Percentiles rank a stretch among this genome's conserved stretches.
phyloP scores from a whole-genome alignment of 1,140 invertebrate genomes.

The Diplogasteroides magnus region DNA sequence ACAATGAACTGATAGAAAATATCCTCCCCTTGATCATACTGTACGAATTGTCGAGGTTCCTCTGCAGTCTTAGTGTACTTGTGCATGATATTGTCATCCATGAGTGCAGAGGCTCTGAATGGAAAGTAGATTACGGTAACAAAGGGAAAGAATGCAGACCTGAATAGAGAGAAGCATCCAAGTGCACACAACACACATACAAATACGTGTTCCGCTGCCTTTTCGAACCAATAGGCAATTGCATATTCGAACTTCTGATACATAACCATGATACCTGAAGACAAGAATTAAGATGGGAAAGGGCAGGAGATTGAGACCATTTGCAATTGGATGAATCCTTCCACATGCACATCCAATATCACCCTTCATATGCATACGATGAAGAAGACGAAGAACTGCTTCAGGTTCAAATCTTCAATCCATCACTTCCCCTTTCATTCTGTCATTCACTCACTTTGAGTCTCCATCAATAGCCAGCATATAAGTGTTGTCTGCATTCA shows the following conservation, averaged over 20 bases:
- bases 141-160: too few relatives aligned
- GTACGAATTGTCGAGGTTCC: conserved; percentile 91
- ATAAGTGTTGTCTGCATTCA: conserved; percentile 62
- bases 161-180: conserved; percentile 86
- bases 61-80: conserved; percentile 78
- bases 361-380: conserved; percentile 62
- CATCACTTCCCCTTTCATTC: too few relatives aligned
- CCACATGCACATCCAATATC: conserved; percentile 63
- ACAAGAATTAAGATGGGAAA: not conserved
- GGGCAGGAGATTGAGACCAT: conserved; percentile 55
- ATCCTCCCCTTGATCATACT: conserved; percentile 82
- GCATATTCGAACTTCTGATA: conserved; percentile 98
- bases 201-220: conserved; percentile 97
- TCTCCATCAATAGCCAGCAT: conserved; percentile 63
- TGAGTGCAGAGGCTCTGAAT: conserved; percentile 80
- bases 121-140: too few relatives aligned
- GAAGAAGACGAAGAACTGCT: conserved; percentile 61
- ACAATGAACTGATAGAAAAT: conserved; percentile 96
- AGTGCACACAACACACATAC: conserved; percentile 93
- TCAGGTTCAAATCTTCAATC: conserved; percentile 60
- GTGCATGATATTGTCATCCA: conserved; percentile 96
- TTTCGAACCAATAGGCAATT: conserved; percentile 98
- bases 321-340: conserved; percentile 61
- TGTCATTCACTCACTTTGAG: too few relatives aligned
- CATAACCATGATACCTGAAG: conserved; percentile 88